phyloP scores from a whole-genome alignment of 2,797 vertebrate species.

The Sebastes iracundus region DNA sequence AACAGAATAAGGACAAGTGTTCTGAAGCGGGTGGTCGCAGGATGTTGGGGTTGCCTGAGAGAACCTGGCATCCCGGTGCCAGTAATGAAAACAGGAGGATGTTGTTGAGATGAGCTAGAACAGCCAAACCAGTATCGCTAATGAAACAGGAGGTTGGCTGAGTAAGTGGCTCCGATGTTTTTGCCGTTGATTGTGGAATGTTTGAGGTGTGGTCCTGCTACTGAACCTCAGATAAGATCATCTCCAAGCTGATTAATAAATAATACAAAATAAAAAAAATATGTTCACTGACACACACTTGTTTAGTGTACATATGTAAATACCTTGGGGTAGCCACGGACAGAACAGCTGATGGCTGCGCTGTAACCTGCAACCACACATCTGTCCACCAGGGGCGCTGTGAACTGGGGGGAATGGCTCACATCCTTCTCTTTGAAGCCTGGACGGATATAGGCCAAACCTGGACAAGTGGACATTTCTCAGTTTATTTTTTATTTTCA shows the following conservation, averaged over 20 bases:
- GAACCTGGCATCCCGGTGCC: not conserved
- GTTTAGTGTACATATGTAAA: not conserved
- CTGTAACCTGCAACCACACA: constrained; percentile 89
- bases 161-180: not conserved
- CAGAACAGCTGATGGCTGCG: constrained; percentile 89
- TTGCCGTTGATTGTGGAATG: not conserved
- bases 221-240: not conserved
- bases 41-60: not conserved
- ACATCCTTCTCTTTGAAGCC: constrained; percentile 85
- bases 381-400: constrained; percentile 87
- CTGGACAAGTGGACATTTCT: constrained; percentile 59
- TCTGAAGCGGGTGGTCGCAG: not conserved
- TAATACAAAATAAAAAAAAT: not conserved
- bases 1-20: not conserved
- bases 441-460: constrained; percentile 64
- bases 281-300: not conserved
- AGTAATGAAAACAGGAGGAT: not conserved
- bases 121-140: not conserved
- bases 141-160: not conserved
- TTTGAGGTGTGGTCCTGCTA: not conserved
- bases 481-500: not conserved
- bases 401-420: constrained; percentile 85
- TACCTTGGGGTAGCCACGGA: constrained; percentile 90
- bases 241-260: not conserved
- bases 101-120: not conserved